phyloP scores from a whole-genome alignment of 2,888 invertebrate genomes.

The Coenonympha glycerion region DNA sequence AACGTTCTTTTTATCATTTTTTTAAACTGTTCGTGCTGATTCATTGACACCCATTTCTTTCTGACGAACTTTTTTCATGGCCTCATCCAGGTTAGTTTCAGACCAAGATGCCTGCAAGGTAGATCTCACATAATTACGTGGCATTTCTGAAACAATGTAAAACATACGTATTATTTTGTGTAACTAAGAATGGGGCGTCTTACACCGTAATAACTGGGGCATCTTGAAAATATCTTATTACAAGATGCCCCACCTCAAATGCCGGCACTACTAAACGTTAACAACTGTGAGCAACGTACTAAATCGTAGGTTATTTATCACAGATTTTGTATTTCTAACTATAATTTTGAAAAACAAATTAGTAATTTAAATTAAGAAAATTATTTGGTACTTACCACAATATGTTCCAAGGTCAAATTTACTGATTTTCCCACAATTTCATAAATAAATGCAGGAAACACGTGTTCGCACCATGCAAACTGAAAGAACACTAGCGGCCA shows the following conservation, averaged over 20 bases:
- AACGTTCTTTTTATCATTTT: too few relatives aligned
- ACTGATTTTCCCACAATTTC: not conserved
- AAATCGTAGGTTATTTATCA: not conserved
- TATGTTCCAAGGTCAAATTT: not conserved
- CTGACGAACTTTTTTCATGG: not conserved
- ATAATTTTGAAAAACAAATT: not conserved
- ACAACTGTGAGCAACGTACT: not conserved
- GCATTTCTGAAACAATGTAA: not conserved
- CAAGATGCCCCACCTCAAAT: not conserved
- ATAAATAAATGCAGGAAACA: not conserved
- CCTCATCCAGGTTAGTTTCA: not conserved
- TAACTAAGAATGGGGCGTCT: not conserved
- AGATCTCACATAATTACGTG: not conserved
- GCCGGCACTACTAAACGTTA: not conserved
- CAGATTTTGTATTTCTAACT: too few relatives aligned
- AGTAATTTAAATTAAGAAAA: not conserved
- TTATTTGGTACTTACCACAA: not conserved
- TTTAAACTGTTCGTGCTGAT: not conserved
- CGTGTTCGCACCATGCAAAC: not conserved
- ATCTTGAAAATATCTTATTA: not conserved
- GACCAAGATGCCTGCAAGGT: not conserved
- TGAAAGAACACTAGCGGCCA: not conserved
- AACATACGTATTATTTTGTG: not conserved
- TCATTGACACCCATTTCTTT: not conserved
- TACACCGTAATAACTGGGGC: constrained; percentile 4